These are phyloP conservation scores for Eidolon helvum DNA, from an alignment of 2,113 vertebrate genomes.

Conservation along the genomic window DNA sequence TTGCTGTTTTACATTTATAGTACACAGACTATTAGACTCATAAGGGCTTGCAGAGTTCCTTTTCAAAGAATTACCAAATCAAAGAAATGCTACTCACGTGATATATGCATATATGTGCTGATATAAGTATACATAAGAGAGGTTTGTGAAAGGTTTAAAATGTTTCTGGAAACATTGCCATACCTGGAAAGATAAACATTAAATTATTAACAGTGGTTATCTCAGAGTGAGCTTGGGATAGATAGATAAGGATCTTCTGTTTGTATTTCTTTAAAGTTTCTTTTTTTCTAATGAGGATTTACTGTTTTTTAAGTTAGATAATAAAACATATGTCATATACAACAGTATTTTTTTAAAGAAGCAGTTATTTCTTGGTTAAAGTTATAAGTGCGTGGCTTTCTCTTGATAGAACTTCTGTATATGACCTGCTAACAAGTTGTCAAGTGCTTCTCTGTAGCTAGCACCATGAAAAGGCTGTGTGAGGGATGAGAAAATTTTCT, in stretches of 20 bases:
- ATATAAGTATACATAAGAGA: not conserved
- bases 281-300: not conserved
- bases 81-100: not conserved
- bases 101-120: not conserved
- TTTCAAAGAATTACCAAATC: not conserved
- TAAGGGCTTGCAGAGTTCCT: not conserved
- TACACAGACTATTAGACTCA: not conserved
- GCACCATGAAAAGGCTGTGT: not conserved
- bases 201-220: not conserved
- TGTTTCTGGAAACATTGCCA: not conserved
- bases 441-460: not conserved
- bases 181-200: not conserved
- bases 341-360: not conserved
- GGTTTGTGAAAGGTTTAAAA: not conserved
- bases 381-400: not conserved
- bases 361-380: not conserved
- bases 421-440: not conserved
- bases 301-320: not conserved
- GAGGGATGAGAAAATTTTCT: not conserved
- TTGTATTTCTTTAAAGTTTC: not conserved
- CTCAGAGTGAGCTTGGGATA: not conserved
- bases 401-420: not conserved
- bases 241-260: not conserved
- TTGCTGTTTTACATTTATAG: constrained; percentile 5
- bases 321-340: not conserved